Conservation (phyloP, 2,113 vertebrate genomes). For the Danionella cerebrum region DNA sequence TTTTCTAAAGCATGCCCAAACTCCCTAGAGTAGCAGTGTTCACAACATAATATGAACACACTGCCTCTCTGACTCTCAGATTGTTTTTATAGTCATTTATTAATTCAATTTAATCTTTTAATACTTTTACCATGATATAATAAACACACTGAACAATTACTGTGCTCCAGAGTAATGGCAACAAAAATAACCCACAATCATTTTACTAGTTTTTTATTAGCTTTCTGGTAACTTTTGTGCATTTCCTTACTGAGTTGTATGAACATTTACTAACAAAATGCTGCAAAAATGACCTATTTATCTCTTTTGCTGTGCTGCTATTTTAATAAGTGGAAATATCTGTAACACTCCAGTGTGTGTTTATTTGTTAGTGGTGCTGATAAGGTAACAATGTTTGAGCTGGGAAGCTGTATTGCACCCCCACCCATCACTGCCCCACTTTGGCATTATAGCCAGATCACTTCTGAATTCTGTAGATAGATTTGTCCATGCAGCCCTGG, state of each 20-base stretch:
- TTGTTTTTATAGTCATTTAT: neutral
- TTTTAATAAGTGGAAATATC: too few relatives aligned
- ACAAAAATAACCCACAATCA: too few relatives aligned
- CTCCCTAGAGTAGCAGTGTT: neutral
- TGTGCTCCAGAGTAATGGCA: too few relatives aligned
- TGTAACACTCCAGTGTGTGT: neutral
- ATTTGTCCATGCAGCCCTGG: neutral
- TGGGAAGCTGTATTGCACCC: constrained; percentile 35
- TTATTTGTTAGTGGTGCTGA: constrained; percentile 37
- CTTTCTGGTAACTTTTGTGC: too few relatives aligned
- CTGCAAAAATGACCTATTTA: neutral
- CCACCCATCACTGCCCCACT: neutral
- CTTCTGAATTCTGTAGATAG: too few relatives aligned
- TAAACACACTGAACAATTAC: too few relatives aligned
- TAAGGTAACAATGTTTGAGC: constrained; percentile 37
- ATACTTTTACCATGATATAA: neutral
- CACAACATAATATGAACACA: constrained; percentile 6
- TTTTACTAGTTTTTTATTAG: too few relatives aligned
- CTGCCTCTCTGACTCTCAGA: neutral
- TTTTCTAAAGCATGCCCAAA: neutral
- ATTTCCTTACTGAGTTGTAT: too few relatives aligned
- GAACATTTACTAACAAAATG: too few relatives aligned
- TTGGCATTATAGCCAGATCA: neutral
- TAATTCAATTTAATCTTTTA: neutral
- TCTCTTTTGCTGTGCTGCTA: neutral